Evolutionary conservation across 2,797 vertebrate genomes (phyloP).

Genomic region (Takifugu rubripes): DNA sequence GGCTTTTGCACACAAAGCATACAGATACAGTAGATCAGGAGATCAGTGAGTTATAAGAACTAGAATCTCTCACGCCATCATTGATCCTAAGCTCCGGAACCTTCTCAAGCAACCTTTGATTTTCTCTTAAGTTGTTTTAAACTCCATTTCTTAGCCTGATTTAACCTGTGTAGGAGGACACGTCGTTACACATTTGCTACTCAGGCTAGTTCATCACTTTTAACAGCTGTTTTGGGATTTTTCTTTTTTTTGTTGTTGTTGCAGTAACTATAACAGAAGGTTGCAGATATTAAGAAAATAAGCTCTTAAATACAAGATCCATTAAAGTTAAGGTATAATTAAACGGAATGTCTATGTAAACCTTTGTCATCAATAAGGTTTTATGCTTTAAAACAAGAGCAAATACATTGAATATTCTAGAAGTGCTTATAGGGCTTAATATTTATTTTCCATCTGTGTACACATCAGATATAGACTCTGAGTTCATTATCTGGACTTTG

Average conservation of each 20-base stretch:
- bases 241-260: slow-evolving; percentile 19
- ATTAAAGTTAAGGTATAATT: slow-evolving; percentile 51
- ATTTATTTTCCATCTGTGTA: slow-evolving; percentile 63
- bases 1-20: slow-evolving; percentile 23
- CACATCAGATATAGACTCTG: slow-evolving; percentile 28
- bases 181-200: slow-evolving; percentile 29
- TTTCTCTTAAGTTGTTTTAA: slow-evolving; percentile 45
- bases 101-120: slow-evolving; percentile 23
- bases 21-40: slow-evolving; percentile 19
- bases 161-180: slow-evolving; percentile 29
- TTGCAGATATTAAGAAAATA: slow-evolving; percentile 38
- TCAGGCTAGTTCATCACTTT: slow-evolving; percentile 51
- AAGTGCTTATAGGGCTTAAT: slow-evolving; percentile 48
- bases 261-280: slow-evolving; percentile 32
- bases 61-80: background rate
- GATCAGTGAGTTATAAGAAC: slow-evolving; percentile 22
- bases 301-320: slow-evolving; percentile 38
- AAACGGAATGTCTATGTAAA: slow-evolving; percentile 46
- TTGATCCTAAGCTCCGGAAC: background rate
- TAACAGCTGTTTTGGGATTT: slow-evolving; percentile 24
- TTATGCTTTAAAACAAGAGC: slow-evolving; percentile 57
- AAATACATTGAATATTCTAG: slow-evolving; percentile 52
- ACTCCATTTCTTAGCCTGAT: slow-evolving; percentile 31
- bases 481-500: slow-evolving; percentile 29
- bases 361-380: slow-evolving; percentile 41